phyloP scores from a whole-genome alignment of 2,113 vertebrate species.

The Anoplopoma fimbria region DNA sequence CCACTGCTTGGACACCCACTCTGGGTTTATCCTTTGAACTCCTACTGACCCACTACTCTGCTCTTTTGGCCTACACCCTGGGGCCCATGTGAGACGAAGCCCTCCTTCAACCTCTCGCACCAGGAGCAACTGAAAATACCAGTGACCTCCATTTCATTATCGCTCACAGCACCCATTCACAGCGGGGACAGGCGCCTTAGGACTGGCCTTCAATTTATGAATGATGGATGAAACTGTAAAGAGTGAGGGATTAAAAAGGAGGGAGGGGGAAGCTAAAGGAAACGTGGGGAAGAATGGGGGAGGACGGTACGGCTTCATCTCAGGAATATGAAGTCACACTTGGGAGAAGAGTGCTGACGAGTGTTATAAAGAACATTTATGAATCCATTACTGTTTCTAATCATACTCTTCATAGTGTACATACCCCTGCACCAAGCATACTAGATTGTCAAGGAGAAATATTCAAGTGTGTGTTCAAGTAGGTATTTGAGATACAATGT shows the following conservation, averaged over 20 bases:
- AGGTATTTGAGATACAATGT: not conserved
- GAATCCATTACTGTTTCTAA: not conserved
- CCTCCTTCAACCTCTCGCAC: conserved; percentile 17
- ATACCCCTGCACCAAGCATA: not conserved
- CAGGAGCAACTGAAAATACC: conserved; percentile 15
- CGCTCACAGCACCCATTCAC: conserved; percentile 27
- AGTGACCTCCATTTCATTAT: conserved; percentile 54
- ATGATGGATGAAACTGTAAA: conserved; percentile 52
- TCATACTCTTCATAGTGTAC: not conserved
- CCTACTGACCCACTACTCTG: conserved; percentile 22
- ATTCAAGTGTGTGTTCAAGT: not conserved
- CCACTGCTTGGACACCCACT: conserved; percentile 1
- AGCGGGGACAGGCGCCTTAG: conserved; percentile 2
- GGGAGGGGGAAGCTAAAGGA: not conserved
- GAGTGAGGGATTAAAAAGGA: not conserved
- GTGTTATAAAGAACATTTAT: not conserved
- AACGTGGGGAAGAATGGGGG: not conserved
- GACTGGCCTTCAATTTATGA: conserved; percentile 48
- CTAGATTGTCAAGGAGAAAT: not conserved
- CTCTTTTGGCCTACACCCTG: conserved; percentile 28
- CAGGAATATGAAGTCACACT: conserved; percentile 16
- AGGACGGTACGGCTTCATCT: not conserved
- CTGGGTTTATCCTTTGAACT: conserved; percentile 17
- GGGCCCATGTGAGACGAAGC: conserved; percentile 18
- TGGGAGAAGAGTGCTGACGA: conserved; percentile 1